Evolutionary conservation across 2,888 invertebrate genomes (phyloP).

Genomic region (Dendrolimus houi): DNA sequence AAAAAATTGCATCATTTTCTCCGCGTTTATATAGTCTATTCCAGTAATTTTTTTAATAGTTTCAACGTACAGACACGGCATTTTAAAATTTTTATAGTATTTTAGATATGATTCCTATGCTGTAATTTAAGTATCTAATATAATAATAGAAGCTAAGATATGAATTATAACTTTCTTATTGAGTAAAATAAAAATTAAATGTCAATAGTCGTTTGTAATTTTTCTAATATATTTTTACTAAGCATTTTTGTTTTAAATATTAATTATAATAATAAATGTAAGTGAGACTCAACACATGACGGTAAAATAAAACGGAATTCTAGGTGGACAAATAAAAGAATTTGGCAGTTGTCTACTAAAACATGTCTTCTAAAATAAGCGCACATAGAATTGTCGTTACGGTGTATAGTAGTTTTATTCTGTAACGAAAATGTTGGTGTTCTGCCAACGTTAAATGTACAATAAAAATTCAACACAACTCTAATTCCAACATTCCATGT

Average conservation of each 20-base stretch:
- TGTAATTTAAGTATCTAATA: conserved; percentile 15
- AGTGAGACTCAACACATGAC: background rate
- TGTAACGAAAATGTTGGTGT: background rate
- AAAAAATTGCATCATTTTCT: too few relatives aligned
- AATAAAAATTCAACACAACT: background rate
- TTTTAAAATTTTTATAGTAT: background rate
- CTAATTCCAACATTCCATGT: background rate
- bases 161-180: conserved; percentile 16
- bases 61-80: too few relatives aligned
- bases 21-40: too few relatives aligned
- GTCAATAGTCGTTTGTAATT: too few relatives aligned
- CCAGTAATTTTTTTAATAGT: too few relatives aligned
- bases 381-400: background rate
- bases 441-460: background rate
- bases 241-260: too few relatives aligned
- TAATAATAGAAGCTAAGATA: conserved; percentile 15
- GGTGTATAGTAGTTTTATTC: background rate
- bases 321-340: background rate
- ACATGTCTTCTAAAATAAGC: background rate
- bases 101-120: conserved; percentile 25
- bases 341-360: background rate
- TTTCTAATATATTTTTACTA: too few relatives aligned
- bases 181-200: conserved; percentile 13
- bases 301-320: background rate
- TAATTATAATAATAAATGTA: too few relatives aligned